Evolutionary conservation across 2,113 vertebrate genomes (phyloP).

Genomic region (Eidolon helvum): DNA sequence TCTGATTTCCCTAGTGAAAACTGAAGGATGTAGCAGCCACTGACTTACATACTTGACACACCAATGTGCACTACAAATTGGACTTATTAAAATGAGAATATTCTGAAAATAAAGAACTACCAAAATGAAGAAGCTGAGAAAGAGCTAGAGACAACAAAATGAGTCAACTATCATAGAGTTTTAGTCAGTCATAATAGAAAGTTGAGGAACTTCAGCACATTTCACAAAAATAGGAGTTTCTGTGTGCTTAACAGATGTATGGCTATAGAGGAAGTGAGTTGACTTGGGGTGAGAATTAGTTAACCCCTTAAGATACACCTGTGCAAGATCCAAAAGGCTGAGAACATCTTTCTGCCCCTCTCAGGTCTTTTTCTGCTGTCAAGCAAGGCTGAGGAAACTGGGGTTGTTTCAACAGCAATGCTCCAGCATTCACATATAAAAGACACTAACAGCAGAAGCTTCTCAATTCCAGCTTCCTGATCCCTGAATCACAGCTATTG

Average conservation of each 20-base stretch:
- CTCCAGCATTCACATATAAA: background rate
- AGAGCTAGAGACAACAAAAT: background rate
- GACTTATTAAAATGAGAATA: background rate
- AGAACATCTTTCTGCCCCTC: background rate
- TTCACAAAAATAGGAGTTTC: background rate
- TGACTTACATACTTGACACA: background rate
- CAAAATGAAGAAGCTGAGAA: background rate
- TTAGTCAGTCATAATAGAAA: background rate
- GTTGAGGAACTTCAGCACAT: background rate
- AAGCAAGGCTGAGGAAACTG: background rate
- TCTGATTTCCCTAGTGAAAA: background rate
- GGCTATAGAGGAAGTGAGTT: background rate
- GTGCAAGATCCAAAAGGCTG: background rate
- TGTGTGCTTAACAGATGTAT: background rate
- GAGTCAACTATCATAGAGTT: background rate
- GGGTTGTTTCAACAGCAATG: background rate
- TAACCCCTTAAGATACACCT: background rate
- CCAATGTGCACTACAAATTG: background rate
- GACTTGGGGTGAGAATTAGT: background rate
- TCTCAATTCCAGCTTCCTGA: background rate
- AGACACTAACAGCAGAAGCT: background rate
- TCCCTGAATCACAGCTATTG: background rate
- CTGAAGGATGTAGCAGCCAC: background rate
- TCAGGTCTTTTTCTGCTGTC: background rate
- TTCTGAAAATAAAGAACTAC: background rate